Evolutionary conservation across 1,140 invertebrate genomes (phyloP).

Genomic region (Drosophila sp.): DNA sequence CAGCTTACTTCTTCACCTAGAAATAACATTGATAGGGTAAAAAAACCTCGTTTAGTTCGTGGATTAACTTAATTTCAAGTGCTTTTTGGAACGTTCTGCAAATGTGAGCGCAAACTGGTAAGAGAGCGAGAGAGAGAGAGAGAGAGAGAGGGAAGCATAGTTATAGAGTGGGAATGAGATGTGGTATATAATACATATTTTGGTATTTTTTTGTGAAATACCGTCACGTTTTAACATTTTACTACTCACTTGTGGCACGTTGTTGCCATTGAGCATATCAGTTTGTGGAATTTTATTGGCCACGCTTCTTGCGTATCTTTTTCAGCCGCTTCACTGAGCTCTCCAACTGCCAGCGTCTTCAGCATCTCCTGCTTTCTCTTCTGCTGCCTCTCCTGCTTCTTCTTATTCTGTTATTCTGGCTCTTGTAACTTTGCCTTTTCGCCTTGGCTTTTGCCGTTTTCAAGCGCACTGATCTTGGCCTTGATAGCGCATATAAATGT

Average conservation of each 20-base stretch:
- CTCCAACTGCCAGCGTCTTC: constrained; percentile 2
- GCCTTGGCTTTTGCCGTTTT: constrained; percentile 43
- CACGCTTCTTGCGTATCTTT: constrained; percentile 72
- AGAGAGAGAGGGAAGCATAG: not conserved
- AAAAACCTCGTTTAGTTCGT: not conserved
- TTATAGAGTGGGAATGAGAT: not conserved
- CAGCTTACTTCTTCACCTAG: too few species aligned
- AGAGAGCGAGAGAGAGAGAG: not conserved
- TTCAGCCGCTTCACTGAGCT: not conserved
- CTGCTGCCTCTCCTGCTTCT: constrained; percentile 3
- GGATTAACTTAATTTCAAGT: constrained; percentile 11
- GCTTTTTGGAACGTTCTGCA: constrained; percentile 63
- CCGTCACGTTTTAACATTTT: constrained; percentile 81
- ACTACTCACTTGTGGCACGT: constrained; percentile 82
- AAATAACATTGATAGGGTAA: too few species aligned
- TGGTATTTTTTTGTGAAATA: constrained; percentile 73
- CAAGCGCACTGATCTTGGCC: constrained; percentile 73
- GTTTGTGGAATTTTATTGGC: constrained; percentile 79
- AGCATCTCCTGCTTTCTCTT: too few species aligned
- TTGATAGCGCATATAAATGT: constrained; percentile 77
- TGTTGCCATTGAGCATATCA: constrained; percentile 83
- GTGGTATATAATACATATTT: constrained; percentile 64
- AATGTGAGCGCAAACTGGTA: constrained; percentile 45
- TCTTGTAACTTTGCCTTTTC: constrained; percentile 29
- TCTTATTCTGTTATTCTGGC: constrained; percentile 12